A percentile compares a stretch with the other conserved stretches of the same genome.
These are phyloP conservation scores for Dipodomys merriami DNA, from an alignment of 2,113 vertebrate species.

Conservation along the genomic window DNA sequence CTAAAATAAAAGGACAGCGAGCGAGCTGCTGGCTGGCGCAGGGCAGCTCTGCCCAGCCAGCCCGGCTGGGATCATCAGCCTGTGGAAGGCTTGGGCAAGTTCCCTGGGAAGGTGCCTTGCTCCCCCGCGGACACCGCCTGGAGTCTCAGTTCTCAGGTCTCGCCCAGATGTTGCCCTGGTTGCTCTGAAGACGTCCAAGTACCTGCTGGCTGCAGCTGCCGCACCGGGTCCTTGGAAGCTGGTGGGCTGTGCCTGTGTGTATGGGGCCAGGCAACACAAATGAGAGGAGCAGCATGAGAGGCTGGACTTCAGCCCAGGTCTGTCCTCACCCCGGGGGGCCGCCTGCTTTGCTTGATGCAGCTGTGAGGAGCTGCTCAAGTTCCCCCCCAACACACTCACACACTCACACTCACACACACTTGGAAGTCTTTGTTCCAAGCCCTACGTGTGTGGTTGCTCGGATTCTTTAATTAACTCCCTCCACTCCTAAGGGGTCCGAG, in stretches of 20 bases:
- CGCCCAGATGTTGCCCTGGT: slow-evolving; percentile 73
- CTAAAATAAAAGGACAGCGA: slow-evolving; percentile 42
- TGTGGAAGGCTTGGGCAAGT: slow-evolving; percentile 76
- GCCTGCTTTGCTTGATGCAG: slow-evolving; percentile 63
- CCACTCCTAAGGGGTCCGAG: slow-evolving; percentile 76
- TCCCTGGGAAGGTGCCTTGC: slow-evolving; percentile 80
- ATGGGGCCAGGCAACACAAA: slow-evolving; percentile 79
- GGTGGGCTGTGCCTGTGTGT: slow-evolving; percentile 29
- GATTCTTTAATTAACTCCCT: slow-evolving; percentile 82
- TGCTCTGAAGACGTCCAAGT: slow-evolving; percentile 68
- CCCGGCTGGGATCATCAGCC: not conserved
- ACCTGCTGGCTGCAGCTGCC: slow-evolving; percentile 27
- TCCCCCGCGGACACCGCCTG: too few relatives aligned
- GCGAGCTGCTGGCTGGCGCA: slow-evolving; percentile 56
- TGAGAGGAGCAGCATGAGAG: slow-evolving; percentile 84
- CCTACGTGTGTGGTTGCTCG: slow-evolving; percentile 70
- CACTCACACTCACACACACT: not conserved
- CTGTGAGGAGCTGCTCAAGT: slow-evolving; percentile 73
- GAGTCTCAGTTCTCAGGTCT: too few relatives aligned
- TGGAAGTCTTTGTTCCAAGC: slow-evolving; percentile 83
- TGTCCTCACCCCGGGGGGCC: slow-evolving; percentile 77
- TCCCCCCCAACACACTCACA: not conserved
- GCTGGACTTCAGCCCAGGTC: slow-evolving; percentile 76
- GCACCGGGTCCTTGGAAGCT: slow-evolving; percentile 1
- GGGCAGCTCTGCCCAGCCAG: slow-evolving; percentile 47